phyloP scores from a whole-genome alignment of 2,797 vertebrate genomes.

The Sebastes diaconus region DNA sequence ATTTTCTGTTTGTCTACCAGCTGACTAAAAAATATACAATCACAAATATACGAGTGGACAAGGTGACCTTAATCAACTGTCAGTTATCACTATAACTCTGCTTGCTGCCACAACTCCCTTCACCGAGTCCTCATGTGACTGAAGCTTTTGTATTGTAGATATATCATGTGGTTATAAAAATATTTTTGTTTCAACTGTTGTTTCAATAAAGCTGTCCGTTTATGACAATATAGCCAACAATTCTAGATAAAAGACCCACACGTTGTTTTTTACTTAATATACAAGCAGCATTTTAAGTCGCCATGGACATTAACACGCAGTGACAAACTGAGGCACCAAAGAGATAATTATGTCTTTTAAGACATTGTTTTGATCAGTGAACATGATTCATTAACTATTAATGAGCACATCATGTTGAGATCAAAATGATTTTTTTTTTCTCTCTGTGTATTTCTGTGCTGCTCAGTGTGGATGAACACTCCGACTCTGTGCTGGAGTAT shows the following conservation, averaged over 20 bases:
- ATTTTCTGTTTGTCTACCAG: neutral
- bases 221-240: neutral
- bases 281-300: neutral
- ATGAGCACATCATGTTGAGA: constrained; percentile 3
- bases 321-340: neutral
- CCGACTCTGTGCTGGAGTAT: constrained; percentile 20
- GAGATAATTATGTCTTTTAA: constrained; percentile 8
- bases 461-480: neutral
- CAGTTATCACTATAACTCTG: neutral
- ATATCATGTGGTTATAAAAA: neutral
- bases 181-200: neutral
- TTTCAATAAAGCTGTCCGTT: neutral
- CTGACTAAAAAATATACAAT: neutral
- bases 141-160: neutral
- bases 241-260: neutral
- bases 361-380: constrained; percentile 11
- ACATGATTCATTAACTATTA: constrained; percentile 8
- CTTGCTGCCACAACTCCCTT: neutral
- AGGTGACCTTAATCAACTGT: neutral
- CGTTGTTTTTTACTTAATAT: neutral
- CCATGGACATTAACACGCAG: neutral
- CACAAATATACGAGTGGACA: neutral
- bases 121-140: neutral
- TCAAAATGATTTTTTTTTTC: neutral
- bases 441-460: constrained; percentile 1